Base-by-base conservation (phyloP, 2,113 vertebrate genomes). In the Colossoma macropomum region DNA sequence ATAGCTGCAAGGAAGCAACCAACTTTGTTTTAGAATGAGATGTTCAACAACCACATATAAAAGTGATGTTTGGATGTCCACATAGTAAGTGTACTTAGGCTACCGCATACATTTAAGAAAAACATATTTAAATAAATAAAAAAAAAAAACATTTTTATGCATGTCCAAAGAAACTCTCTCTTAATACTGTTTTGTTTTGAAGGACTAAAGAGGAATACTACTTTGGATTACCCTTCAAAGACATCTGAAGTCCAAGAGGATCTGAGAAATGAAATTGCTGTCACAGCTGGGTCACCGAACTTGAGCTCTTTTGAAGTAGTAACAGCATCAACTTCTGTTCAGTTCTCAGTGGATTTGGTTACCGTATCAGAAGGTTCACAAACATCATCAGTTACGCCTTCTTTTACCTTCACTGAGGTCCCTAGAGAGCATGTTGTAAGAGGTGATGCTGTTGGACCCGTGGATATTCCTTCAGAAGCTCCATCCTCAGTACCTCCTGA, bases 251-350 rank as follows among this genome's bases (percentile, higher is more conserved):
- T 80, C 73, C 54, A 71, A 77, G 62, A 79, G 48, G 75, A 85
- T 41, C 82, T 85, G n/a, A 68, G 87, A 79, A 77, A 77, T 74
- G 28, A 80, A 56, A 79, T 78, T 79, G 32, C 73, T 75, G 16
- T 56, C 30, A 74, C 75, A 59, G 34, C 32, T 68, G n/a, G 32
- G 41, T 59, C 73, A 81, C 27, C 28, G 59, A 81, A 77, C 48
- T 34, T 82, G 23, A 66, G 86, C 28, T 79, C 83, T 66, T 77
- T 81, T n/a, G 85, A 86, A 77, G 77, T 13, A 56, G 11, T 60
- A 32, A 79, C 27, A 73, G 27, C 34, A 70, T 75, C 70, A 79
- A 75, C 83, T 71, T 75, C 63, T 75, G 52, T 60, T 75, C 75
- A 84, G 21, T 9, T 45, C 71, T 48, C 80, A 79, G 59, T 75